Evolutionary conservation across 2,113 vertebrate species (phyloP), one percentile per base, ranked within the genome.

Genomic region (Raphicerus campestris): DNA sequence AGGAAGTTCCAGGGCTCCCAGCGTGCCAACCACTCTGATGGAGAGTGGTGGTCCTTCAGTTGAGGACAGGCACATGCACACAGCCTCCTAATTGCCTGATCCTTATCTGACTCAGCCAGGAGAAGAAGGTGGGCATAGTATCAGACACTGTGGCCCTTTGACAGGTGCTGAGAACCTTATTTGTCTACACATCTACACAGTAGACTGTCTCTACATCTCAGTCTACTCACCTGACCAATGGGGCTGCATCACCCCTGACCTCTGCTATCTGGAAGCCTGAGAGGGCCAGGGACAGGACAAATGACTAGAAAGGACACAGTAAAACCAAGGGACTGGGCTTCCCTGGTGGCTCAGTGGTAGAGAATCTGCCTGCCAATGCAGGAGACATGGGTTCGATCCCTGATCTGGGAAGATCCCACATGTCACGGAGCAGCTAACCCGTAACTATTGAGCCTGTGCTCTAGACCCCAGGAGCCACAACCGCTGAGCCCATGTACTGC

Each of bases 11-110:
- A 6, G 1, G 17, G 13, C 22, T 51, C 30, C n/a, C 32, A 2
- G 8, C 5, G 3, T 45, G 24, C 28, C 20, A 26, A 0, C 5
- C 10, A 2, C 28, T 39, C 45, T 19, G 4, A 32, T 0, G 0
- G 24, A 80, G 8, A 51, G 6, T 78, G 28, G 49, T 1, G 2
- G 10, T 22, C 35, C 3, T 32, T 45, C 30, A 28, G 2, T 4
- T 28, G 45, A 88, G 32, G 60, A 60, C 8, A 75, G 32, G 32
- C 2, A 17, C 7, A 10, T 47, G 4, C 7, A n/a, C 14, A 24
- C 1, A 17, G 17, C 45, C 28, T 32, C 42, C 92, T 42, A 10
- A 24, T 16, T 15, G 16, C 28, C n/a, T 49, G 80, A 47, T 87
- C 51, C 73, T 86, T 87, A 28, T 28, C n/a, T 42, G 28, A 63